Evolutionary conservation across 2,113 vertebrate species (phyloP).

Genomic region (Trinectes maculatus): DNA sequence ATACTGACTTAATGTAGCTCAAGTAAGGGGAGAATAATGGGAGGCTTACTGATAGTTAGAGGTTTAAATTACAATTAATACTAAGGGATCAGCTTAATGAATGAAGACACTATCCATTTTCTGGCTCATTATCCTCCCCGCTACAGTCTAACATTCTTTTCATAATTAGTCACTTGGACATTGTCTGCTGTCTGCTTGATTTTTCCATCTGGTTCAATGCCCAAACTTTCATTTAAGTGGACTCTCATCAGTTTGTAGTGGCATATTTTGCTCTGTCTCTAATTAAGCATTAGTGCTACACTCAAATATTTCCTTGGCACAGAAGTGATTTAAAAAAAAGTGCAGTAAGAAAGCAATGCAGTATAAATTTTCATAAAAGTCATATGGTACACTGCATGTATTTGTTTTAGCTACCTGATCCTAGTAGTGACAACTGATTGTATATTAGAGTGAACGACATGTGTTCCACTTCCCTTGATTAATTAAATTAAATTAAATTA

Average conservation of each 20-base stretch:
- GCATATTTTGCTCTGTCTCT: slow-evolving; percentile 30
- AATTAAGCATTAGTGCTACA: slow-evolving; percentile 18
- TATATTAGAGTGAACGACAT: slow-evolving; percentile 29
- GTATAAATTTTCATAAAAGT: no score
- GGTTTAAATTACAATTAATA: slow-evolving; percentile 68
- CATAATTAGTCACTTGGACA: slow-evolving; percentile 54
- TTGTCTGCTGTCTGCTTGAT: slow-evolving; percentile 38
- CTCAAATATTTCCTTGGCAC: no score
- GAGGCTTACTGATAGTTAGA: slow-evolving; percentile 48
- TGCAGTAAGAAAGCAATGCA: no score
- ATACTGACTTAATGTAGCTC: slow-evolving; percentile 62
- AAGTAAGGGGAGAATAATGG: slow-evolving; percentile 58
- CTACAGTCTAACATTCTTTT: slow-evolving; percentile 50
- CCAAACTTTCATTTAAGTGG: slow-evolving; percentile 28
- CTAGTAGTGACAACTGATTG: background rate
- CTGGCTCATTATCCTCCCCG: slow-evolving; percentile 63
- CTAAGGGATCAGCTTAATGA: slow-evolving; percentile 68
- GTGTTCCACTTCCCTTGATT: slow-evolving; percentile 30
- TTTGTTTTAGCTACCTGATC: background rate
- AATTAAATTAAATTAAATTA: slow-evolving; percentile 31
- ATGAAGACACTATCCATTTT: slow-evolving; percentile 63
- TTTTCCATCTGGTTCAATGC: slow-evolving; percentile 30
- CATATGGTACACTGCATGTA: background rate
- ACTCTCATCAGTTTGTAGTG: slow-evolving; percentile 29
- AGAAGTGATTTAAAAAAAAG: no score